A percentile compares a stretch with the other conserved stretches of the same genome.
phyloP scores from a whole-genome alignment of 2,797 vertebrate species.

The Sebastes nivosus region DNA sequence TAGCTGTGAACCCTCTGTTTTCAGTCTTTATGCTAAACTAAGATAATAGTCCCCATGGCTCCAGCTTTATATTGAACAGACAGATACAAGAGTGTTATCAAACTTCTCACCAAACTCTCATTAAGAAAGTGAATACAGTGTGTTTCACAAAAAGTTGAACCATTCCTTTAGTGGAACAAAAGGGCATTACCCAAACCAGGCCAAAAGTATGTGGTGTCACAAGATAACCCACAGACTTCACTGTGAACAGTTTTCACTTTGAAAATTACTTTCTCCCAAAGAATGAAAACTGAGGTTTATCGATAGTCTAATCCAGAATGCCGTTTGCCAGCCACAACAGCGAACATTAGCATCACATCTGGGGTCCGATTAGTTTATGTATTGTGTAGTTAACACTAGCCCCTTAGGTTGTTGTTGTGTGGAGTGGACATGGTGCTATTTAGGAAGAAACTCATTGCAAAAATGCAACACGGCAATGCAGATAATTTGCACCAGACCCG shows the following conservation, averaged over 20 bases:
- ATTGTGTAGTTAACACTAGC: no score
- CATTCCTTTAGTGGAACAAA: background rate
- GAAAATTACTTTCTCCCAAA: background rate
- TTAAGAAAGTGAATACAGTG: background rate
- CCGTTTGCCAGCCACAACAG: no score
- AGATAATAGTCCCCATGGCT: background rate
- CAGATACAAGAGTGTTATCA: background rate
- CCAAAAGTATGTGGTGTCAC: background rate
- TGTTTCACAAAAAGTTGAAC: background rate
- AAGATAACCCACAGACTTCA: background rate
- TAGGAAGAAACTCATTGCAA: no score
- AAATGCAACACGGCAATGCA: no score
- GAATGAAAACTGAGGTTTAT: background rate
- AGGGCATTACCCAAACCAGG: background rate
- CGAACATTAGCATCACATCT: no score
- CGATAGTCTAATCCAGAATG: no score
- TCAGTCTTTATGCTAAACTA: background rate
- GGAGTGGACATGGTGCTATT: no score
- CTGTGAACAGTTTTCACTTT: background rate
- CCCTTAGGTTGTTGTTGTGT: no score
- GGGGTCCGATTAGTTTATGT: no score
- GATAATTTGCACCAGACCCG: no score
- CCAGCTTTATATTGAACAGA: background rate
- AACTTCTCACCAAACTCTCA: background rate
- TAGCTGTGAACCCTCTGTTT: background rate